Base-by-base conservation (phyloP, 2,888 invertebrate species). In the Scaptomyza parva region DNA sequence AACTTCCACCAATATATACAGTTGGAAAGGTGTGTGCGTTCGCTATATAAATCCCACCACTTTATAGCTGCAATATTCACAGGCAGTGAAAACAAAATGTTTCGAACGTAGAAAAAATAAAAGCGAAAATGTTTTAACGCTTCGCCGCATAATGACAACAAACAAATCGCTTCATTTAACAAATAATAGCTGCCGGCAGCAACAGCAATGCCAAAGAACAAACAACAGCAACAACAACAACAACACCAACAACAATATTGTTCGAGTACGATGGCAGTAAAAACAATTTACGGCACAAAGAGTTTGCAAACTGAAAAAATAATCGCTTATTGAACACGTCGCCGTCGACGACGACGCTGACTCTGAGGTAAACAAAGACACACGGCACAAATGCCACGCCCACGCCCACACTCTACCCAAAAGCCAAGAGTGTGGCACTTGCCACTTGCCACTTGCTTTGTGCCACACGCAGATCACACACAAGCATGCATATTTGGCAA, bases 131-230 rank as follows among this genome's bases (percentile, higher is more conserved):
- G 84, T 89, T 89, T 89, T 88, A 88, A 89, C 87, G 89, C 90
- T 85, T 70, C 80, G 83, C 58, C 76, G 88, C 83, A 80, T 86
- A 85, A 88, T 80, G 85, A 77, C 85, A 89, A 89, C 89, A 89
- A 87, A 88, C 84, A 85, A 88, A 79, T 83, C 87, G 90, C 89
- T 88, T 89, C 90, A 89, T 89, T 89, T 89, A 89, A 87, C 89
- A 89, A 88, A 89, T 89, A 88, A 89, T 88, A 87, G 85, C 89
- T 88, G 88, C 69, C 76, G 88, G 88, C 82, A 63, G 63, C 64
- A 54, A 58, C 82, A 63, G 63, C 64, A 54, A 58, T 74, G 71
- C 70, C 63, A 68, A 73, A 81, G 75, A 77, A 55, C 71, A 74
- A 72, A 69, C 65, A 72, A 55, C 66, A 63, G 17, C 45, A 68